Percentiles rank a stretch among this genome's conserved stretches.
Evolutionary conservation across 2,113 vertebrate genomes (phyloP).

Genomic region (Pica pica): DNA sequence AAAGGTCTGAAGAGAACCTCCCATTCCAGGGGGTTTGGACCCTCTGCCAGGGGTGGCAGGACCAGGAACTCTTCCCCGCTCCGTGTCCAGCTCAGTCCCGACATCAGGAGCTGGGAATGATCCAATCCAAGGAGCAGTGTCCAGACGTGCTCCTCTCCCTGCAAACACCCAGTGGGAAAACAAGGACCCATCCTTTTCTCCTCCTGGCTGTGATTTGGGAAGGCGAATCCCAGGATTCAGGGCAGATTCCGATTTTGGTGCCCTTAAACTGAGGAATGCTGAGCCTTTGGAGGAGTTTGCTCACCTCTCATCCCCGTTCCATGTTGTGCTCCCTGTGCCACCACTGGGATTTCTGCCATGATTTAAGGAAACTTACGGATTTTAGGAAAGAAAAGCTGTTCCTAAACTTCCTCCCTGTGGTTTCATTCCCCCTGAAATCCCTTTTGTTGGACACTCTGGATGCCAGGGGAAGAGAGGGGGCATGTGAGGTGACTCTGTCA

Average conservation of each 20-base stretch:
- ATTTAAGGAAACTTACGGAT: neutral
- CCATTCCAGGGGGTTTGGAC: neutral
- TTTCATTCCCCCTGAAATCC: neutral
- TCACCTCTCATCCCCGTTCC: neutral
- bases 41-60: neutral
- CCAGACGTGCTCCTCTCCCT: neutral
- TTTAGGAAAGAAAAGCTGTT: neutral
- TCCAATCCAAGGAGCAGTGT: neutral
- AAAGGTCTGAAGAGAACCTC: neutral
- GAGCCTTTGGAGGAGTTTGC: neutral
- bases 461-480: neutral
- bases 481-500: neutral
- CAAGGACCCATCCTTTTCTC: neutral
- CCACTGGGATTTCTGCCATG: neutral
- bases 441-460: neutral
- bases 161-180: neutral
- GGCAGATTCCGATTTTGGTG: neutral
- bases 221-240: neutral
- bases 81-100: neutral
- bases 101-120: neutral
- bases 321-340: neutral
- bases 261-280: neutral
- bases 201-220: neutral
- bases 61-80: neutral
- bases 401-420: neutral